A percentile compares a stretch with the other conserved stretches of the same genome.
Conservation (phyloP, 2,797 vertebrate species). For the Alcedo atthis region DNA sequence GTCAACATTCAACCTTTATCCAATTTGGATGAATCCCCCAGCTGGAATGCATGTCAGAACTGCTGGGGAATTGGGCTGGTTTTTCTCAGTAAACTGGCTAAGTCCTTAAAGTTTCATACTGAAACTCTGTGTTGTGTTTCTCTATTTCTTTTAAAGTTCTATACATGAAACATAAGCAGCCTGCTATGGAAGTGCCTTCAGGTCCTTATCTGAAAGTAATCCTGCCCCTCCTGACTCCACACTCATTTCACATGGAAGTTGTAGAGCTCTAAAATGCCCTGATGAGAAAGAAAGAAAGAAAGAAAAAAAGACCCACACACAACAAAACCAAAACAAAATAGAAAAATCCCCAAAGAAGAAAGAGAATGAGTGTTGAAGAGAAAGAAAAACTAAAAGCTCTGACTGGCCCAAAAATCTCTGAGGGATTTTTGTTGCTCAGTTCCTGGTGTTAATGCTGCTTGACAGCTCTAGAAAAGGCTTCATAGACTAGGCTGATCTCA, state of each 20-base stretch:
- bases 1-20: background rate
- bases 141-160: background rate
- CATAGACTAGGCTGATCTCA: background rate
- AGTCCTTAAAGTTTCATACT: background rate
- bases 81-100: background rate
- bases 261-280: background rate
- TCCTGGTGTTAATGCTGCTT: background rate
- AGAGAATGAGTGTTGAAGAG: background rate
- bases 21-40: background rate
- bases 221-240: background rate
- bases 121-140: background rate
- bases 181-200: background rate
- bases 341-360: background rate
- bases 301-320: background rate
- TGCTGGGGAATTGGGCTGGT: background rate
- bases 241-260: background rate
- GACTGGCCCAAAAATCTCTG: background rate
- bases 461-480: background rate
- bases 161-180: background rate
- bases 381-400: background rate
- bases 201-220: background rate
- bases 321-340: background rate
- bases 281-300: background rate
- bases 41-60: background rate
- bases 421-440: background rate